These are phyloP conservation scores for Bhutanitis thaidina DNA, from an alignment of 2,888 invertebrate species.

Conservation along the genomic window DNA sequence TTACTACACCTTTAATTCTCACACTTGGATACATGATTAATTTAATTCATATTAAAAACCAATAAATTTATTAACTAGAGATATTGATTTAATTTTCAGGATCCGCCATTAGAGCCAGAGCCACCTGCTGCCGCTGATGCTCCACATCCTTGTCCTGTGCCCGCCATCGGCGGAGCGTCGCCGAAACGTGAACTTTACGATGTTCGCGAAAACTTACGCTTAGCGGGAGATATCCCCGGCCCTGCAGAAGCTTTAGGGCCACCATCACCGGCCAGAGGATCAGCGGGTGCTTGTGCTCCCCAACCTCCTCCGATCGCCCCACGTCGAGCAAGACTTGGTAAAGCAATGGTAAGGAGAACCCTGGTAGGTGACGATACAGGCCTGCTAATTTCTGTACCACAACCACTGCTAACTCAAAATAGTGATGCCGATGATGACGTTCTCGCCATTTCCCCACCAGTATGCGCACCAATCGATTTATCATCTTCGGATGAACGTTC, in stretches of 20 bases:
- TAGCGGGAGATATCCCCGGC: conserved; percentile 54
- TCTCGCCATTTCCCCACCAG: conserved; percentile 68
- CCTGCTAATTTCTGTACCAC: conserved; percentile 57
- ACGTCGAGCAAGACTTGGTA: conserved; percentile 72
- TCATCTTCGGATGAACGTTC: conserved; percentile 72
- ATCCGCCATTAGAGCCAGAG: conserved; percentile 63
- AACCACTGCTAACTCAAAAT: conserved; percentile 47
- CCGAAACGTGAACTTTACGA: conserved; percentile 67
- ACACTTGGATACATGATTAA: too few species aligned
- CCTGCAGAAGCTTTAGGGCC: conserved; percentile 75
- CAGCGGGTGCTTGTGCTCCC: conserved; percentile 83
- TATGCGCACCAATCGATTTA: conserved; percentile 67
- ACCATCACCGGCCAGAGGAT: conserved; percentile 84
- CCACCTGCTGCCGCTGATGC: conserved; percentile 64
- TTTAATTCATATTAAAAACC: neutral
- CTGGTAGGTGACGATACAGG: conserved; percentile 77
- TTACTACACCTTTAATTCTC: too few species aligned
- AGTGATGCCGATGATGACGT: conserved; percentile 77
- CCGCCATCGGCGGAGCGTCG: conserved; percentile 67
- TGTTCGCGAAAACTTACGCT: conserved; percentile 58
- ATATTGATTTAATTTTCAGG: conserved; percentile 37
- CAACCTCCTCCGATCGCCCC: conserved; percentile 75
- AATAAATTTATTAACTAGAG: neutral
- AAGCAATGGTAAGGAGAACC: conserved; percentile 84
- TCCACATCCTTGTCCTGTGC: conserved; percentile 60